phyloP scores from a whole-genome alignment of 2,888 invertebrate genomes.

The Microctonus brassicae region DNA sequence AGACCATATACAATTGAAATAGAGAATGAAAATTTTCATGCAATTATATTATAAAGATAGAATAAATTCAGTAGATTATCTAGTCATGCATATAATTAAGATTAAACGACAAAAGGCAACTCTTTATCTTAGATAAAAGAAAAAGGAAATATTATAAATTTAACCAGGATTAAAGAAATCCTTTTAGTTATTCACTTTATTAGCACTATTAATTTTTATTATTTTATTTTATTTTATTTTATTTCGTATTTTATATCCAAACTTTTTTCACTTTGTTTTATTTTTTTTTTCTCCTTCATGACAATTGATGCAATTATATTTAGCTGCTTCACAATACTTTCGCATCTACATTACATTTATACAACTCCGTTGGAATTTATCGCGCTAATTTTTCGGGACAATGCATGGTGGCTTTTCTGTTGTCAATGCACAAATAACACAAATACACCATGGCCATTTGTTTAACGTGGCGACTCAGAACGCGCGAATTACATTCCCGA shows the following conservation, averaged over 20 bases:
- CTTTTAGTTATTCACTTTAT: background rate
- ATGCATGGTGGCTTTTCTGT: slow-evolving; percentile 38
- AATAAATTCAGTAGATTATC: background rate
- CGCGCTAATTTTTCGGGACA: slow-evolving; percentile 61
- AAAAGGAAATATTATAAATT: no score
- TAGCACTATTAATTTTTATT: background rate
- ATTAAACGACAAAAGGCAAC: background rate
- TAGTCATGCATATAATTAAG: background rate
- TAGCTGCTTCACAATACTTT: no score
- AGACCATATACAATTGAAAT: background rate
- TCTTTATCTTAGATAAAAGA: no score
- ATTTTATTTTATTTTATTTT: background rate
- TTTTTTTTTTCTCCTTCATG: no score
- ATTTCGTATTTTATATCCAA: background rate
- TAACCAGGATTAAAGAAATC: no score
- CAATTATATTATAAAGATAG: background rate
- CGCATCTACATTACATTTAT: no score
- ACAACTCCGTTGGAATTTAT: slow-evolving; percentile 51
- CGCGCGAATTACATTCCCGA: slow-evolving; percentile 36
- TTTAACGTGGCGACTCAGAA: slow-evolving; percentile 28
- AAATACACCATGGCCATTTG: background rate
- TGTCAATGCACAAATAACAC: slow-evolving; percentile 11
- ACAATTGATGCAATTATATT: no score
- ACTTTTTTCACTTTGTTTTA: background rate
- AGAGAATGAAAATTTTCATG: background rate